These are phyloP conservation scores for Anoplophora glabripennis DNA, from an alignment of 1,140 invertebrate species.

Conservation along the genomic window DNA sequence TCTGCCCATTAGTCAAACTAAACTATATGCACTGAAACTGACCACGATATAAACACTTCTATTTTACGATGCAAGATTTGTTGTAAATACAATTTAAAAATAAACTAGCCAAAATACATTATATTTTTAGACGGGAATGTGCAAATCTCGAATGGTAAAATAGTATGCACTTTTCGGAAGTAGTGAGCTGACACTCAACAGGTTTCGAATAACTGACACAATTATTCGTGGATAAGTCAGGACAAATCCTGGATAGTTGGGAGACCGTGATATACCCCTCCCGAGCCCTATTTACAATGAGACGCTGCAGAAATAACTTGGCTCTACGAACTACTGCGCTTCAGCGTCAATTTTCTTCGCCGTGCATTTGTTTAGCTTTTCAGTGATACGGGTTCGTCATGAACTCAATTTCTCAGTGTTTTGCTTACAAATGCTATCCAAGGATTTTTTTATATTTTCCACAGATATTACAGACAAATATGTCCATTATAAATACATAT, in stretches of 20 bases:
- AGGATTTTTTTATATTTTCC: too few relatives aligned
- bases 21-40: conserved; percentile 20
- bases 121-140: conserved; percentile 15
- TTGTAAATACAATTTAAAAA: conserved; percentile 16
- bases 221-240: conserved; percentile 2
- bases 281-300: conserved; percentile 9
- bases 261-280: neutral
- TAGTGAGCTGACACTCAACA: conserved; percentile 19
- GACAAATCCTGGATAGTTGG: conserved; percentile 8
- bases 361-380: neutral
- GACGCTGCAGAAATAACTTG: conserved; percentile 27
- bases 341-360: conserved; percentile 10
- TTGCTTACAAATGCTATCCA: too few relatives aligned
- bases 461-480: too few relatives aligned
- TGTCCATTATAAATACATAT: too few relatives aligned
- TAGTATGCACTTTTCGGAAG: neutral
- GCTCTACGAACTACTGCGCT: conserved; percentile 10
- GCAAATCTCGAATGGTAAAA: conserved; percentile 1
- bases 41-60: conserved; percentile 23
- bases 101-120: conserved; percentile 7
- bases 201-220: conserved; percentile 29
- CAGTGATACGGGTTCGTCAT: neutral
- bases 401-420: too few relatives aligned
- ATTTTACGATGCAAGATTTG: conserved; percentile 19
- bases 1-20: conserved; percentile 51